Base-by-base conservation (phyloP, 2,888 invertebrate species). In the Coelinius sp. region DNA sequence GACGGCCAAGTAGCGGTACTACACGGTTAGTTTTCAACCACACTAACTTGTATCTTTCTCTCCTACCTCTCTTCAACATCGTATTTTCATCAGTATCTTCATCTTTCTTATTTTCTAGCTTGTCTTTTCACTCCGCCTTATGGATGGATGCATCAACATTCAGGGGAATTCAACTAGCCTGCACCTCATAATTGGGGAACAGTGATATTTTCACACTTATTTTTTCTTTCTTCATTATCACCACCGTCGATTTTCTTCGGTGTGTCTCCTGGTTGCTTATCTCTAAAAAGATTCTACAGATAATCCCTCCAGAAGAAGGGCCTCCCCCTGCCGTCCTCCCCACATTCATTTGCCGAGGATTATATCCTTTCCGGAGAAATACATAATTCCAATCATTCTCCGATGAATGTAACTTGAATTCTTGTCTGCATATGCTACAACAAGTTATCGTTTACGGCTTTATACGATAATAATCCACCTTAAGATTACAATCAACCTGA, bases 1-100 rank as follows among this genome's bases (percentile, higher is more conserved):
- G 82, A 68, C 69, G 75, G 64, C 68, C 70, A 73, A 77, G 70
- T 78, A 78, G 78, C 78, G 78, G 78, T 78, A 78, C 74, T 52
- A 41, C 38, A 27, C 49, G 62, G 14, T n/a, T 14, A 38, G 63
- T 63, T 70, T 41, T 63, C 63, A 63, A 44, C 59, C 59, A 63
- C 63, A 63, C 41, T 41, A 63, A 22, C 22, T 41, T 63, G 41
- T 63, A 63, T 52, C 35, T 35, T 53, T 62, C 12, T 17, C 0
- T 35, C 53, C 69, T 14, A 17, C 24, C 17, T 59, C 73, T 70
- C 63, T 71, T 71, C 46, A 49, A 22, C 31, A 35, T 59, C 14
- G 35, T 59, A 35, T 59, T 20, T 41, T 24, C 38, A 6, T n/a
- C 14, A 5, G 24, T 41, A n/a, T 63, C 38, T 63, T 38, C 5